Conservation (phyloP, 2,888 invertebrate species). For the Shargacucullia verbasci region DNA sequence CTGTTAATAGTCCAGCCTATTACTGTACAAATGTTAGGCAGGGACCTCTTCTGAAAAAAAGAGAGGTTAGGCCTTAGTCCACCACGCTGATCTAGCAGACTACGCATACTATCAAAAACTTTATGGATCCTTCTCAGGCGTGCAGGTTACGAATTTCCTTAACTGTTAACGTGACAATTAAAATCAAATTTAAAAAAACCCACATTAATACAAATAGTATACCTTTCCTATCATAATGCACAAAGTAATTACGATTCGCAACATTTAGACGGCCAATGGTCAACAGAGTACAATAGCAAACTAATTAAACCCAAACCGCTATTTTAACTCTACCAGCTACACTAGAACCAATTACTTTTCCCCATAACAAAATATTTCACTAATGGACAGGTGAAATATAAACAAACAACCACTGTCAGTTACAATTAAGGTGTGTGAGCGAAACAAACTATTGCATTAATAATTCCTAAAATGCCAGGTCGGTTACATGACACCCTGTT, state of each 20-base stretch:
- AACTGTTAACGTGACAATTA: no score
- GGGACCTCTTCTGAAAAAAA: no score
- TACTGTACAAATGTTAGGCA: no score
- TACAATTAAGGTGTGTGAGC: conserved; percentile 34
- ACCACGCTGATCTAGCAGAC: no score
- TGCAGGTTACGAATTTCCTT: no score
- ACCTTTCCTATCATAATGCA: no score
- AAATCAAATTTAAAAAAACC: no score
- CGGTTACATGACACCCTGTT: conserved; percentile 3
- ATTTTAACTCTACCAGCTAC: not conserved
- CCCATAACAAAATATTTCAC: conserved; percentile 20
- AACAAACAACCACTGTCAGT: conserved; percentile 31
- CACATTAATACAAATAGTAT: no score
- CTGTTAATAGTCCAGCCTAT: no score
- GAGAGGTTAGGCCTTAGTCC: no score
- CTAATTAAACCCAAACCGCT: conserved; percentile 7
- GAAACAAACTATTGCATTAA: conserved; percentile 44
- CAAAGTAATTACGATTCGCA: not conserved
- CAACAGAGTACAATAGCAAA: conserved; percentile 1
- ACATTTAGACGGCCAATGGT: not conserved
- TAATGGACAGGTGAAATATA: conserved; percentile 33
- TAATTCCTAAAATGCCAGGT: conserved; percentile 36
- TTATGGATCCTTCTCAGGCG: no score
- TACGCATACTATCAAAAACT: no score
- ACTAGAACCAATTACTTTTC: conserved; percentile 27